phyloP scores from a whole-genome alignment of 2,888 invertebrate genomes.

The Theristus sp. region DNA sequence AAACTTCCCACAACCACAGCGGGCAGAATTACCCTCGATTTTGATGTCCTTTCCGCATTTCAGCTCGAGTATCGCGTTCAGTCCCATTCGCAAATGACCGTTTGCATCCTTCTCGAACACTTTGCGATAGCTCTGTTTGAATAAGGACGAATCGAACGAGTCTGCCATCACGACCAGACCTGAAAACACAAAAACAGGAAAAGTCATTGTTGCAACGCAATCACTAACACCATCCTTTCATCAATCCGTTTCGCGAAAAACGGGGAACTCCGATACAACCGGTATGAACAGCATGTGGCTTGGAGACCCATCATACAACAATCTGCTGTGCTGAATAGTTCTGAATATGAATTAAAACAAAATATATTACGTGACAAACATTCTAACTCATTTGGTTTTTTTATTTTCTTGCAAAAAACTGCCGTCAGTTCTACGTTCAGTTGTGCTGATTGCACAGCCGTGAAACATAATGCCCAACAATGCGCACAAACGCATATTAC shows the following conservation, averaged over 20 bases:
- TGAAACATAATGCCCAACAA: no score
- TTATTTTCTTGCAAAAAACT: no score
- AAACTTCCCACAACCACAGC: not conserved
- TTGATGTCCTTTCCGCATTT: slow-evolving; percentile 39
- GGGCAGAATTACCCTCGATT: slow-evolving; percentile 33
- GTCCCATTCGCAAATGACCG: slow-evolving; percentile 87
- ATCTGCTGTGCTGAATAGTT: not conserved
- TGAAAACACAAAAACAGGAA: no score
- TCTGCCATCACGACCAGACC: slow-evolving; percentile 99
- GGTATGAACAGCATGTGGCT: no score
- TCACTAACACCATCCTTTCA: no score
- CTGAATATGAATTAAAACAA: not conserved
- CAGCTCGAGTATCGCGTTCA: slow-evolving; percentile 78
- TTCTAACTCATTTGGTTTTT: not conserved
- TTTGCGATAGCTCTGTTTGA: slow-evolving; percentile 96
- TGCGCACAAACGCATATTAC: no score
- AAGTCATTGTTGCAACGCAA: no score
- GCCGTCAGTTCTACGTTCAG: no score
- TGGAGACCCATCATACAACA: no score
- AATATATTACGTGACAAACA: not conserved
- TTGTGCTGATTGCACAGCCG: no score
- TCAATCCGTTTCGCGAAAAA: no score
- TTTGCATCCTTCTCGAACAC: slow-evolving; percentile 73
- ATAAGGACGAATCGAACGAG: slow-evolving; percentile 91
- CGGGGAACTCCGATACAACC: no score